phyloP scores from a whole-genome alignment of 2,113 vertebrate genomes.

The Pomatorhinus ruficollis region DNA sequence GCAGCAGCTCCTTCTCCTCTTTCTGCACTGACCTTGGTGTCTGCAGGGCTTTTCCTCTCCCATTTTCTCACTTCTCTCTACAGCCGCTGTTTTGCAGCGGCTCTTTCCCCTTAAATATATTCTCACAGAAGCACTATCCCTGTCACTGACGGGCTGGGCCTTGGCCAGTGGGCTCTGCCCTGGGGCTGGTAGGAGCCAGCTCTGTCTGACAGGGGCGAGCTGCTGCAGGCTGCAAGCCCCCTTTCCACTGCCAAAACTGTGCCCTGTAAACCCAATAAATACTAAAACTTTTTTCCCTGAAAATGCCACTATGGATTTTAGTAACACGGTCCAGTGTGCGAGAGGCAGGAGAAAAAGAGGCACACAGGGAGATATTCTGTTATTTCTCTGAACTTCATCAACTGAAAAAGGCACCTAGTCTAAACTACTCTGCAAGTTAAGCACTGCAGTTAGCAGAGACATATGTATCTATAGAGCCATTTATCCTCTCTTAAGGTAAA shows the following conservation, averaged over 20 bases:
- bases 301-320: background rate
- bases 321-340: fast-evolving
- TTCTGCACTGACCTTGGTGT: background rate
- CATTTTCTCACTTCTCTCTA: background rate
- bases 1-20: background rate
- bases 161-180: background rate
- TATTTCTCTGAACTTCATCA: background rate
- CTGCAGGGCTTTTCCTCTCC: background rate
- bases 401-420: background rate
- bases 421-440: background rate
- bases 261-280: background rate
- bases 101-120: background rate
- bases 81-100: background rate
- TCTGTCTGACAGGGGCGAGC: fast-evolving
- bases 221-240: background rate
- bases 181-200: background rate
- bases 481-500: constrained; percentile 13
- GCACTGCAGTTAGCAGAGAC: background rate
- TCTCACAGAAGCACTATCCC: background rate
- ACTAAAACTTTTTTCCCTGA: background rate
- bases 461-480: background rate
- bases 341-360: background rate
- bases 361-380: background rate
- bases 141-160: fast-evolving
- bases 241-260: background rate